These are phyloP conservation scores for Psilanteris sp. DNA, from an alignment of 1,140 invertebrate genomes.

Conservation along the genomic window DNA sequence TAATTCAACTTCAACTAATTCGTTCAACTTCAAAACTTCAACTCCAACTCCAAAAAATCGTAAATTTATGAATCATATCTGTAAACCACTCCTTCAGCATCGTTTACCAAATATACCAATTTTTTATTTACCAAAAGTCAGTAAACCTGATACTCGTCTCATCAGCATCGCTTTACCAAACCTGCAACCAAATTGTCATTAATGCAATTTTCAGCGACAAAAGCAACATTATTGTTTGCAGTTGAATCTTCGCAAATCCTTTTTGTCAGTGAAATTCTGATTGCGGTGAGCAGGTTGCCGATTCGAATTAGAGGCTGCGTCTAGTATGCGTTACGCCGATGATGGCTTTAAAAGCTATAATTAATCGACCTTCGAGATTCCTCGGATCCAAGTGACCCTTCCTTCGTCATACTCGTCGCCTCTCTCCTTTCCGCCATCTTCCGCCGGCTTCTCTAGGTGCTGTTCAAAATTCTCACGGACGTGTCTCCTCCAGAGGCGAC, in stretches of 20 bases:
- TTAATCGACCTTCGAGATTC: constrained; percentile 61
- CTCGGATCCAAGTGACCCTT: constrained; percentile 41
- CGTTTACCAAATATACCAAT: too few relatives aligned
- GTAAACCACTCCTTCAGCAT: too few relatives aligned
- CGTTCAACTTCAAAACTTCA: too few relatives aligned
- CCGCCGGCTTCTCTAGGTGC: constrained; percentile 11
- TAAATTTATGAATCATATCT: too few relatives aligned
- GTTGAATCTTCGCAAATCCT: constrained; percentile 18
- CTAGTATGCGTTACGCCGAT: constrained; percentile 32
- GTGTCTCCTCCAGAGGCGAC: constrained; percentile 37
- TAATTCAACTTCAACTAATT: too few relatives aligned
- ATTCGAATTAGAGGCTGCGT: constrained; percentile 3
- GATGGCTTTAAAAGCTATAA: constrained; percentile 55
- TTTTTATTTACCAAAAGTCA: too few relatives aligned
- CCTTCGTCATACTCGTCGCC: neutral
- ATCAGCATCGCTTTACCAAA: neutral
- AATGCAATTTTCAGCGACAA: constrained; percentile 28
- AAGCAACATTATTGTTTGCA: constrained; percentile 27
- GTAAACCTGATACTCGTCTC: too few relatives aligned
- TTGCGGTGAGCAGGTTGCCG: constrained; percentile 2
- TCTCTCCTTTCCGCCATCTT: neutral
- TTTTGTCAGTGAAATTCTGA: constrained; percentile 26
- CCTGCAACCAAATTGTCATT: constrained; percentile 10
- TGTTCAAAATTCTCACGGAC: constrained; percentile 53
- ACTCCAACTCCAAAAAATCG: too few relatives aligned